phyloP scores from a whole-genome alignment of 2,888 invertebrate genomes.

The Cosmia trapezina region DNA sequence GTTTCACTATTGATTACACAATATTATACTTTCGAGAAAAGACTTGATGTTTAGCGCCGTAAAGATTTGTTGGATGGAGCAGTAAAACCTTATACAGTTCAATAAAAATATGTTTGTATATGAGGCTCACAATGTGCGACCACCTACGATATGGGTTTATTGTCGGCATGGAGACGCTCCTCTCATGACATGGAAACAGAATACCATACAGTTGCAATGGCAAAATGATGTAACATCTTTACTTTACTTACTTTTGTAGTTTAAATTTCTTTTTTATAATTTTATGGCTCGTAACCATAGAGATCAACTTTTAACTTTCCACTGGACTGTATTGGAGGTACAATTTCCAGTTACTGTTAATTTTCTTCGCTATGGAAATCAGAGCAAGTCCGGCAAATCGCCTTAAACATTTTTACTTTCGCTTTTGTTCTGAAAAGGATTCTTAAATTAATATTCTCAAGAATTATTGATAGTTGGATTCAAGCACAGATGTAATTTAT shows the following conservation, averaged over 20 bases:
- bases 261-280: constrained; percentile 41
- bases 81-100: constrained; percentile 83
- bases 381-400: constrained; percentile 26
- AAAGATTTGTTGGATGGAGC: constrained; percentile 80
- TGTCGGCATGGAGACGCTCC: constrained; percentile 73
- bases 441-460: constrained; percentile 42
- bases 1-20: constrained; percentile 72
- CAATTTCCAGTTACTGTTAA: constrained; percentile 49
- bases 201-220: constrained; percentile 60
- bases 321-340: constrained; percentile 18
- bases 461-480: constrained; percentile 61
- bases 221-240: constrained; percentile 53
- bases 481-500: constrained; percentile 77
- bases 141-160: constrained; percentile 84
- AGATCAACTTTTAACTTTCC: constrained; percentile 53
- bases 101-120: constrained; percentile 85
- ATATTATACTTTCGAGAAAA: constrained; percentile 71
- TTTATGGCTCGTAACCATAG: constrained; percentile 42
- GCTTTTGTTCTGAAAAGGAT: constrained; percentile 53
- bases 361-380: constrained; percentile 42
- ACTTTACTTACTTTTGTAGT: constrained; percentile 47
- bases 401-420: constrained; percentile 50
- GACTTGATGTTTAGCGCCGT: constrained; percentile 74
- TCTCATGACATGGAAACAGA: constrained; percentile 74
- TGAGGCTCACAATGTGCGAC: constrained; percentile 78